These are phyloP conservation scores for Oreotrochilus melanogaster DNA, from an alignment of 2,113 vertebrate genomes.

Conservation along the genomic window DNA sequence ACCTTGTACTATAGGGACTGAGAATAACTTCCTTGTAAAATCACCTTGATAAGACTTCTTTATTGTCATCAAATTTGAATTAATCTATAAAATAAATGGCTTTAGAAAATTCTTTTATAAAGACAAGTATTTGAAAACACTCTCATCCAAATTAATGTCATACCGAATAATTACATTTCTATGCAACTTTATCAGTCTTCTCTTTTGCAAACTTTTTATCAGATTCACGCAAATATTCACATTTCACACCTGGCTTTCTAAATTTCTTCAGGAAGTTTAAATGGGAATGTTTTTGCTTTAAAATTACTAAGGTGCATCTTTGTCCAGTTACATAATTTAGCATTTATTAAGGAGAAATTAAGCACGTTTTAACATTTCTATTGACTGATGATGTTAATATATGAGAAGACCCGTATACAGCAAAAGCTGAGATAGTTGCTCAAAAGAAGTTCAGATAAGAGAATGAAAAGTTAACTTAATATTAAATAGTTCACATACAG, in stretches of 20 bases:
- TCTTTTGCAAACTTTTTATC: background rate
- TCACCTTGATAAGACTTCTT: background rate
- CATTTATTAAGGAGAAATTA: constrained; percentile 6
- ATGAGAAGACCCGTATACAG: background rate
- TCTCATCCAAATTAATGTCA: background rate
- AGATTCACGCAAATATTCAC: background rate
- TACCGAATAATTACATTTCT: background rate
- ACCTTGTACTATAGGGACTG: background rate
- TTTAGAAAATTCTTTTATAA: background rate
- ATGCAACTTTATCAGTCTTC: background rate
- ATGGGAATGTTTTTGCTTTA: background rate
- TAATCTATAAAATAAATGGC: background rate
- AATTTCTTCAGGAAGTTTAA: background rate
- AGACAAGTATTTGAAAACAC: background rate
- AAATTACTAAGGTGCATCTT: background rate
- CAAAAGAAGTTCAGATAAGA: background rate
- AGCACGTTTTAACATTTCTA: background rate
- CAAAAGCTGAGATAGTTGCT: background rate
- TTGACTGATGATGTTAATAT: background rate
- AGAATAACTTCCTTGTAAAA: background rate
- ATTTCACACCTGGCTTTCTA: background rate
- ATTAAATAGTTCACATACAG: background rate
- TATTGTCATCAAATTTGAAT: background rate
- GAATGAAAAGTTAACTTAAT: background rate
- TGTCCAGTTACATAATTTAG: background rate